A percentile compares a stretch with the other conserved stretches of the same genome.
These are phyloP conservation scores for Andricus quercusramuli DNA, from an alignment of 2,888 invertebrate genomes.

Conservation along the genomic window DNA sequence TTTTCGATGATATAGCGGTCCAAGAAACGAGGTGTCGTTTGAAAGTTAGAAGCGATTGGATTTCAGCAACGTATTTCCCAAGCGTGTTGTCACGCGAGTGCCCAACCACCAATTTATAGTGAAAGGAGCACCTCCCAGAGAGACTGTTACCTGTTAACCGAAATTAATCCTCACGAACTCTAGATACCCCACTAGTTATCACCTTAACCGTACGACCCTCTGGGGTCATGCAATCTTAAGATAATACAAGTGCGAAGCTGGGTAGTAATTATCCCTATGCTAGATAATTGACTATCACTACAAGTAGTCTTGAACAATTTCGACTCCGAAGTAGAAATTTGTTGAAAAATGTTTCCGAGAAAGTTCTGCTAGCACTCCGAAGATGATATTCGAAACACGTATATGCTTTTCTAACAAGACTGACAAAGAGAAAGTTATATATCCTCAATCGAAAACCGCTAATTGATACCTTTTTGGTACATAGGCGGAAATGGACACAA, in stretches of 20 bases:
- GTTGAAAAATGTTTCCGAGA: no score
- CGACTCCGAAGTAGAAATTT: no score
- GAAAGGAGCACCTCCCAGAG: conserved; percentile 62
- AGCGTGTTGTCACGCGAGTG: conserved; percentile 67
- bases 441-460: not conserved
- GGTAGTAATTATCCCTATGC: not conserved
- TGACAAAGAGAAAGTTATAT: not conserved
- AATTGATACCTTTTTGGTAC: not conserved
- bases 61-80: conserved; percentile 71
- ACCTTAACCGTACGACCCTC: conserved; percentile 42
- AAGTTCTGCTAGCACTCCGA: not conserved
- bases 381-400: not conserved
- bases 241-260: conserved; percentile 14
- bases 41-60: conserved; percentile 40
- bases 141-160: conserved; percentile 71
- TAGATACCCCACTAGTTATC: conserved; percentile 42
- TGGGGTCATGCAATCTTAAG: conserved; percentile 41
- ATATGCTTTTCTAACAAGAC: not conserved
- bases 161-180: conserved; percentile 67
- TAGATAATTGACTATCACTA: not conserved
- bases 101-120: conserved; percentile 61
- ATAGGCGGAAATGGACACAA: not conserved
- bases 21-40: conserved; percentile 22
- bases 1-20: conserved; percentile 11
- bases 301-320: no score